A percentile compares a stretch with the other conserved stretches of the same genome.
These are phyloP conservation scores for Chironomus tepperi DNA, from an alignment of 1,140 invertebrate species.

Conservation along the genomic window DNA sequence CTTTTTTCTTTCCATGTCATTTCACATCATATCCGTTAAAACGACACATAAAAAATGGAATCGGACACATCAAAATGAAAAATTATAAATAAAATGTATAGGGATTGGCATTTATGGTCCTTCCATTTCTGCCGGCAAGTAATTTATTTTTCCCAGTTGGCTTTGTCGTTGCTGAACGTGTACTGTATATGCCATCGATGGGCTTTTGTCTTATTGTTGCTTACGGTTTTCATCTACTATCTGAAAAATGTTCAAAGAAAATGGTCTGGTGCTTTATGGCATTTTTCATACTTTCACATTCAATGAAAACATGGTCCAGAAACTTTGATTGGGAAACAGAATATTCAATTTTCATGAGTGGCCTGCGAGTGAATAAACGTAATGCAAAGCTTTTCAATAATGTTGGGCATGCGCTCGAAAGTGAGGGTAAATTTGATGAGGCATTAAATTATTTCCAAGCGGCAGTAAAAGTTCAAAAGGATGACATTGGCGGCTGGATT, in stretches of 20 bases:
- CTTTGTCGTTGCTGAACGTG: constrained; percentile 92
- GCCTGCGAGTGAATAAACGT: constrained; percentile 77
- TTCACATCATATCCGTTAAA: not conserved
- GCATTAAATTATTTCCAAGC: constrained; percentile 87
- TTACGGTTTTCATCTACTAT: constrained; percentile 55
- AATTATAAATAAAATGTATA: constrained; percentile 42
- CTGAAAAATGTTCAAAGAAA: constrained; percentile 41
- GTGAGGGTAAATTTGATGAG: constrained; percentile 70
- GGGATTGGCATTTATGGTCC: constrained; percentile 72
- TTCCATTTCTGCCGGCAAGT: constrained; percentile 91
- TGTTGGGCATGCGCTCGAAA: constrained; percentile 90
- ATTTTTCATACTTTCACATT: constrained; percentile 63
- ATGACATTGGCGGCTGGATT: constrained; percentile 94
- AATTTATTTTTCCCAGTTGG: constrained; percentile 97
- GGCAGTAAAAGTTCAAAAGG: constrained; percentile 85
- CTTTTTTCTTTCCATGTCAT: not conserved
- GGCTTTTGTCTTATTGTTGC: constrained; percentile 91
- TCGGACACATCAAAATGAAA: not conserved
- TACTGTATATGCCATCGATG: constrained; percentile 95
- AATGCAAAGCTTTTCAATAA: constrained; percentile 97
- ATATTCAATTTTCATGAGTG: constrained; percentile 87
- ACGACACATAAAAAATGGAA: not conserved
- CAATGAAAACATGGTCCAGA: constrained; percentile 71
- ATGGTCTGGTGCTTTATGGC: constrained; percentile 50
- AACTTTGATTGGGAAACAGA: constrained; percentile 91